These are phyloP conservation scores for Actenoides hombroni DNA, from an alignment of 2,113 vertebrate genomes.

Conservation along the genomic window DNA sequence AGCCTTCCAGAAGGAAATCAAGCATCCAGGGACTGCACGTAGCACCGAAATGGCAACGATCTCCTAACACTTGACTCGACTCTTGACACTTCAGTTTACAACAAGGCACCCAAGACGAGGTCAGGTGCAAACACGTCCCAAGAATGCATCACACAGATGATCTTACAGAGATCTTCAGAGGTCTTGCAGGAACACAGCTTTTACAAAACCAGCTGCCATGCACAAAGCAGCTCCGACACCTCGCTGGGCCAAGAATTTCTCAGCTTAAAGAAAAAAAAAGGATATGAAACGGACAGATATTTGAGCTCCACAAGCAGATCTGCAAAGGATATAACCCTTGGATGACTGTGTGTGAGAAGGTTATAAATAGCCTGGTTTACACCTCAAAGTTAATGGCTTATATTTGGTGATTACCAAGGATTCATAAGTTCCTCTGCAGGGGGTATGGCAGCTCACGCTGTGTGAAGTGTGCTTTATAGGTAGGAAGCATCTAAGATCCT, in stretches of 20 bases:
- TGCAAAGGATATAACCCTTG: neutral
- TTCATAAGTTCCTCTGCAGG: neutral
- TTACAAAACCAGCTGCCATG: neutral
- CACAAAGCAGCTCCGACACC: neutral
- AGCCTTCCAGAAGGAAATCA: neutral
- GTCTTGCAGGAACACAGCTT: neutral
- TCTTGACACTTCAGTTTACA: neutral
- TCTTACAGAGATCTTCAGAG: neutral
- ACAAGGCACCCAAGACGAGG: neutral
- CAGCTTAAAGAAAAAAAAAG: neutral
- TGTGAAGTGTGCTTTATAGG: neutral
- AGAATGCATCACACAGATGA: neutral
- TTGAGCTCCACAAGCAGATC: neutral
- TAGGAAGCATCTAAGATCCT: neutral
- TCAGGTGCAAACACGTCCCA: fast-evolving
- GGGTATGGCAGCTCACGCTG: neutral
- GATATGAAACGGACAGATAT: neutral
- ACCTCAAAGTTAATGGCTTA: neutral
- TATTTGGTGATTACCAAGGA: neutral
- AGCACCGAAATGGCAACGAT: neutral
- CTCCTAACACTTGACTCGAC: neutral
- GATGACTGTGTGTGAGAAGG: neutral
- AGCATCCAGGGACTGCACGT: neutral
- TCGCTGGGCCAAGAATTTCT: neutral
- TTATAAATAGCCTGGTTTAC: neutral